These are phyloP conservation scores for Oplegnathus fasciatus DNA, from an alignment of 2,113 vertebrate genomes.

Conservation along the genomic window DNA sequence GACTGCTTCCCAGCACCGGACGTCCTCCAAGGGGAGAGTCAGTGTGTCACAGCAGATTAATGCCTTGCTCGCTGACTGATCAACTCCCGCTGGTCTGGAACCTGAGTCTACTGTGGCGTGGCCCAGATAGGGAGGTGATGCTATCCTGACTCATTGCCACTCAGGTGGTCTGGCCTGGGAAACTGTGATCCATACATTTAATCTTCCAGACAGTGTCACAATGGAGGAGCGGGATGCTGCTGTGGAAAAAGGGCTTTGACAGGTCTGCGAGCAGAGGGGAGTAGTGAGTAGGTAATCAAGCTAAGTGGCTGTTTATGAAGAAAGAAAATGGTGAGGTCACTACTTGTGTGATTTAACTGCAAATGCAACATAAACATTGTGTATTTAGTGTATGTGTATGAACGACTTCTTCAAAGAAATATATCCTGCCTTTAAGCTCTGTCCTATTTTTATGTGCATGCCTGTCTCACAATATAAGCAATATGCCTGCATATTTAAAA, in stretches of 20 bases:
- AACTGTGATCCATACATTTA: slow-evolving; percentile 71
- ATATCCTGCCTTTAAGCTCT: slow-evolving; percentile 24
- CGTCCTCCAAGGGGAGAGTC: slow-evolving; percentile 80
- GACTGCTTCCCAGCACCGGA: slow-evolving; percentile 78
- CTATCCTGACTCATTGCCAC: slow-evolving; percentile 71
- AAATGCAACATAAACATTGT: slow-evolving; percentile 59
- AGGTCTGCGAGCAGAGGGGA: slow-evolving; percentile 34
- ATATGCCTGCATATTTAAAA: slow-evolving; percentile 16
- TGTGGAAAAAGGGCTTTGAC: slow-evolving; percentile 42
- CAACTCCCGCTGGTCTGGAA: slow-evolving; percentile 77
- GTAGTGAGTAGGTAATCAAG: slow-evolving; percentile 68
- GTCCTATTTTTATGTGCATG: slow-evolving; percentile 24
- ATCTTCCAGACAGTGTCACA: slow-evolving; percentile 65
- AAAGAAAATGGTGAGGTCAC: slow-evolving; percentile 66
- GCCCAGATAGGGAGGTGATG: slow-evolving; percentile 79
- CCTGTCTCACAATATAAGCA: slow-evolving; percentile 17
- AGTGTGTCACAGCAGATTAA: slow-evolving; percentile 85
- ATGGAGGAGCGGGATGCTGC: slow-evolving; percentile 42
- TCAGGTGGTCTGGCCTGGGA: slow-evolving; percentile 71
- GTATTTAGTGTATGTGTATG: slow-evolving; percentile 36
- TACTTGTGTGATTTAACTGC: slow-evolving; percentile 62
- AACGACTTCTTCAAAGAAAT: slow-evolving; percentile 25
- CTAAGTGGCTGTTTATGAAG: slow-evolving; percentile 79
- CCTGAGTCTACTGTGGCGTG: slow-evolving; percentile 68
- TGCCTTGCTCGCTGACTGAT: slow-evolving; percentile 82